These are phyloP conservation scores for Gobio gobio DNA, from an alignment of 2,113 vertebrate species.

Conservation along the genomic window DNA sequence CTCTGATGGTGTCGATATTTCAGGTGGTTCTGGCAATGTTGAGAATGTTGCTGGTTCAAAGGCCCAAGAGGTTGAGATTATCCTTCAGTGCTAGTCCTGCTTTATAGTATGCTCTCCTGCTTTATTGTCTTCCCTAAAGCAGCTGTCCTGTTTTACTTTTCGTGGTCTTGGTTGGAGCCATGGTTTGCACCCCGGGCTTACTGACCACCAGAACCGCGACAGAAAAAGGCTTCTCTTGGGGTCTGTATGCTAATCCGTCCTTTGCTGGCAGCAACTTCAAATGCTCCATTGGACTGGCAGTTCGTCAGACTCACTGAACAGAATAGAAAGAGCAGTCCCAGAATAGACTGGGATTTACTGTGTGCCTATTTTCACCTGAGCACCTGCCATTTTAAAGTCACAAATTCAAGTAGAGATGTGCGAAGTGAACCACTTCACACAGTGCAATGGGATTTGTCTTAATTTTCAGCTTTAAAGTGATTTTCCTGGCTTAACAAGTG, in stretches of 20 bases:
- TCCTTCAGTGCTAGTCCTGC: constrained; percentile 7
- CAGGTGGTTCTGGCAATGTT: neutral
- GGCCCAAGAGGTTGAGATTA: constrained; percentile 4
- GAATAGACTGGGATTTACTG: constrained; percentile 48
- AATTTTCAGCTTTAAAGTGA: constrained; percentile 25
- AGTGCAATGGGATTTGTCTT: constrained; percentile 20
- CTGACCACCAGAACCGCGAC: constrained; percentile 31
- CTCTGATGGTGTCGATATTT: neutral
- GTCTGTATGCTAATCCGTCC: constrained; percentile 43
- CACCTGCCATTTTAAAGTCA: constrained; percentile 44
- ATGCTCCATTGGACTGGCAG: constrained; percentile 23
- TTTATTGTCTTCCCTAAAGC: neutral
- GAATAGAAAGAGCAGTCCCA: constrained; percentile 36
- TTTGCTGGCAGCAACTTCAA: constrained; percentile 52
- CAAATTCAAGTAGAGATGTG: neutral
- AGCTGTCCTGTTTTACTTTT: constrained; percentile 21
- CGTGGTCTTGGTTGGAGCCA: constrained; percentile 13
- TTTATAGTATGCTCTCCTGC: neutral
- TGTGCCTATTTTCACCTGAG: constrained; percentile 50
- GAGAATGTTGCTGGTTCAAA: no score
- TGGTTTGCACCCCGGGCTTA: constrained; percentile 32
- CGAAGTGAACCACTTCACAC: constrained; percentile 3
- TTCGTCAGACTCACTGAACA: constrained; percentile 23
- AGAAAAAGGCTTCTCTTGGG: constrained; percentile 34
- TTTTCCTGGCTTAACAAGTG: constrained; percentile 29